These are phyloP conservation scores for Lottia scabra DNA, from an alignment of 2,888 invertebrate genomes.

Conservation along the genomic window DNA sequence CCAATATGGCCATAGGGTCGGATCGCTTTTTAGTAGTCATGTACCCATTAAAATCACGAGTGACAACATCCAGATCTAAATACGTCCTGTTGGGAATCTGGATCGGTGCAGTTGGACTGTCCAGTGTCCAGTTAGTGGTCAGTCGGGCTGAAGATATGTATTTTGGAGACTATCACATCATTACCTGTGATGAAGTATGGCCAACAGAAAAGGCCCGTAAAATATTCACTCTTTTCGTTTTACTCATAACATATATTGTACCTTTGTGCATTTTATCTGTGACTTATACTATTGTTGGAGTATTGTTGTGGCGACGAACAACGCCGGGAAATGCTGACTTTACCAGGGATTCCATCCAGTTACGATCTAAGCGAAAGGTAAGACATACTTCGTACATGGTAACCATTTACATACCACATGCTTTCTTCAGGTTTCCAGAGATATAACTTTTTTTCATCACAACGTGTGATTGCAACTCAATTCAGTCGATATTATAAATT, in stretches of 20 bases:
- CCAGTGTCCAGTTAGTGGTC: conserved; percentile 68
- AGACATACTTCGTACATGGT: conserved; percentile 6
- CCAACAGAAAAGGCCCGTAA: conserved; percentile 30
- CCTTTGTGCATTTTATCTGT: conserved; percentile 70
- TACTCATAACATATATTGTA: conserved; percentile 65
- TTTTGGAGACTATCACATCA: conserved; percentile 32
- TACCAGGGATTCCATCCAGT: conserved; percentile 69
- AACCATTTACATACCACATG: no score
- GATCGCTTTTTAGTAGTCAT: conserved; percentile 68
- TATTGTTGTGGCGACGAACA: conserved; percentile 70
- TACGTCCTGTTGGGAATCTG: conserved; percentile 70
- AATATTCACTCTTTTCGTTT: conserved; percentile 59
- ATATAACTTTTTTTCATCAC: no score
- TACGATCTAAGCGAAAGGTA: conserved; percentile 70
- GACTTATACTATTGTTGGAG: conserved; percentile 70
- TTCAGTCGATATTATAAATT: no score
- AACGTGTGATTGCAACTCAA: no score
- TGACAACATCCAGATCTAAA: conserved; percentile 67
- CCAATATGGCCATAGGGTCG: conserved; percentile 71
- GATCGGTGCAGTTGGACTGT: conserved; percentile 66
- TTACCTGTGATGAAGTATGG: conserved; percentile 52
- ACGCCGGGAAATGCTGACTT: conserved; percentile 71
- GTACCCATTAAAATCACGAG: conserved; percentile 66
- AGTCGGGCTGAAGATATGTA: conserved; percentile 39
- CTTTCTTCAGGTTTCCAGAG: no score